Conservation (phyloP, 1,140 invertebrate genomes). For the Drosophila kurseongensis region DNA sequence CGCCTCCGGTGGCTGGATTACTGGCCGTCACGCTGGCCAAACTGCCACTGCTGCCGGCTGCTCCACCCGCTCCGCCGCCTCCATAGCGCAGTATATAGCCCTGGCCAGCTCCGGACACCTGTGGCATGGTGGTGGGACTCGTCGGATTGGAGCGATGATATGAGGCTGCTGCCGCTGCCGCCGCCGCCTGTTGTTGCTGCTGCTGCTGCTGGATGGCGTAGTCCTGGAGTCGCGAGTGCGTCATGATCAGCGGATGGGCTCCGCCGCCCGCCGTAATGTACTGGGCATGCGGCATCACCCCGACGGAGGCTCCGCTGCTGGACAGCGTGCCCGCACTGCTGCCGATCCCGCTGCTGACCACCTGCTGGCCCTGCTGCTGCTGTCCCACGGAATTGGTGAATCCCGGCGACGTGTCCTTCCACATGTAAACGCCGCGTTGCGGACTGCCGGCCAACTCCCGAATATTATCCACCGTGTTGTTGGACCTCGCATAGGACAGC, state of each 20-base stretch:
- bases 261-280: slow-evolving; percentile 73
- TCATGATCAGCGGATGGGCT: slow-evolving; percentile 75
- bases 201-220: slow-evolving; percentile 61
- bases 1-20: slow-evolving; percentile 23
- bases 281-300: slow-evolving; percentile 69
- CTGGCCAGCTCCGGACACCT: slow-evolving; percentile 63
- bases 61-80: slow-evolving; percentile 37
- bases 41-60: slow-evolving; percentile 64
- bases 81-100: slow-evolving; percentile 76
- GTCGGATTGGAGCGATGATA: slow-evolving; percentile 91
- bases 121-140: slow-evolving; percentile 89
- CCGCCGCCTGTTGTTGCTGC: slow-evolving; percentile 72
- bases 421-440: slow-evolving; percentile 92
- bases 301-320: slow-evolving; percentile 53
- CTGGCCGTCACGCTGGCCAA: slow-evolving; percentile 59
- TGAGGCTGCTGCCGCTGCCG: slow-evolving; percentile 83
- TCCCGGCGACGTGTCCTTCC: slow-evolving; percentile 90
- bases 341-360: slow-evolving; percentile 60
- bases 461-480: slow-evolving; percentile 88
- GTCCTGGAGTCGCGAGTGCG: slow-evolving; percentile 77
- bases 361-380: slow-evolving; percentile 38
- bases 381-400: slow-evolving; percentile 46
- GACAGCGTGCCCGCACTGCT: slow-evolving; percentile 79
- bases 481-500: slow-evolving; percentile 86
- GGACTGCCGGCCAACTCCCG: slow-evolving; percentile 93